Conservation (phyloP, 2,888 invertebrate species). For the Suillia variegata region DNA sequence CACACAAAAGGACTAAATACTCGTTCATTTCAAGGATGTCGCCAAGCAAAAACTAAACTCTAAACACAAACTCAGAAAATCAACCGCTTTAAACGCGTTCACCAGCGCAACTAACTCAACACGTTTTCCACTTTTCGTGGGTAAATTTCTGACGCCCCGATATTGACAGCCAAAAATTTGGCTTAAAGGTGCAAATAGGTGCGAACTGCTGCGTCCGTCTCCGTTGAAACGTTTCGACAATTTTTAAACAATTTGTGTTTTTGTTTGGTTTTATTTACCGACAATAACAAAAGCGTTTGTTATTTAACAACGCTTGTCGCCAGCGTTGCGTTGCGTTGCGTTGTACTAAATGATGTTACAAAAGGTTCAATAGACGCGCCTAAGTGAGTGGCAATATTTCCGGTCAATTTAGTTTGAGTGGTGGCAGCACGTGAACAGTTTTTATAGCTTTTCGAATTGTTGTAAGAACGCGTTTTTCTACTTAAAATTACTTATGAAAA, state of each 20-base stretch:
- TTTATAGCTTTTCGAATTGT: neutral
- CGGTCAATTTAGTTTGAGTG: neutral
- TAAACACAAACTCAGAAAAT: constrained; percentile 8
- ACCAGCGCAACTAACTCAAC: constrained; percentile 40
- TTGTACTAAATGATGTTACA: too few species aligned
- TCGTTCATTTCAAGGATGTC: constrained; percentile 20
- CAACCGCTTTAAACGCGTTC: constrained; percentile 30
- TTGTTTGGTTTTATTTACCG: constrained; percentile 35
- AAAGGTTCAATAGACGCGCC: neutral
- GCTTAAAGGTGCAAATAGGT: constrained; percentile 29
- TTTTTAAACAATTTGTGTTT: constrained; percentile 46
- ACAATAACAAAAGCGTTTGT: constrained; percentile 41
- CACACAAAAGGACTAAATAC: neutral
- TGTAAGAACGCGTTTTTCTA: neutral
- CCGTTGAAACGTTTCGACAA: neutral
- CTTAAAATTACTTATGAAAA: too few species aligned
- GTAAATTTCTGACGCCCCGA: neutral
- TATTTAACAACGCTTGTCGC: constrained; percentile 25
- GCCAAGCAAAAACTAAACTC: neutral
- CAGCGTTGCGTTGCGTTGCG: too few species aligned
- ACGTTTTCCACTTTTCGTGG: too few species aligned
- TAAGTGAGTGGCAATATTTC: neutral
- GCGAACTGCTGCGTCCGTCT: constrained; percentile 27
- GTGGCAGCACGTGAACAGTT: neutral
- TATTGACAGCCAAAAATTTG: constrained; percentile 11